Evolutionary conservation across 2,113 vertebrate genomes (phyloP).

Genomic region (Ptilonorhynchus violaceus): DNA sequence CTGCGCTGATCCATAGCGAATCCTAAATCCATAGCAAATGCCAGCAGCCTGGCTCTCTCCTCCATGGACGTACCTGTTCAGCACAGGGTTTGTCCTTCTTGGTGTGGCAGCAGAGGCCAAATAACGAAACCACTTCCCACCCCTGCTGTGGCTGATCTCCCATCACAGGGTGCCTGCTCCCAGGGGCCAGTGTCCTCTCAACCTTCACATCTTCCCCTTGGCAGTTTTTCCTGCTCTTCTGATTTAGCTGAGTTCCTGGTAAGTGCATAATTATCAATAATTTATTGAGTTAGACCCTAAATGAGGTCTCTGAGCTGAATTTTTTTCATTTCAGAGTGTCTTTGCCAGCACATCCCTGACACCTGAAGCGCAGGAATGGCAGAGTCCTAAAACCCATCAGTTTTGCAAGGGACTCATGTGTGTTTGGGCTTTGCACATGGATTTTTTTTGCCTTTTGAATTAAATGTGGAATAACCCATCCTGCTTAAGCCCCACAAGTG

Average conservation of each 20-base stretch:
- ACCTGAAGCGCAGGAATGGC: neutral
- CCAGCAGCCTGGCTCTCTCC: neutral
- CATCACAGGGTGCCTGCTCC: rapidly evolving
- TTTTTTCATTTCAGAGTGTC: neutral
- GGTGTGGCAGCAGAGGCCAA: neutral
- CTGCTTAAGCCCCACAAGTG: neutral
- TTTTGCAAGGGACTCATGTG: rapidly evolving
- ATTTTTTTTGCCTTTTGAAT: neutral
- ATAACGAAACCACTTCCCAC: rapidly evolving
- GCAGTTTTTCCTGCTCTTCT: neutral
- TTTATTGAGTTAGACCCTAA: neutral
- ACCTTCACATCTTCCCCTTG: neutral
- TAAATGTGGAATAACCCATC: neutral
- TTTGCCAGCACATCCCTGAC: neutral
- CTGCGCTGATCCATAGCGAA: rapidly evolving
- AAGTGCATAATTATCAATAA: neutral
- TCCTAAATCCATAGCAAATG: neutral
- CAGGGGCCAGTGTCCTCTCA: rapidly evolving
- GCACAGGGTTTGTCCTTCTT: neutral
- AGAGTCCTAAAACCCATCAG: neutral
- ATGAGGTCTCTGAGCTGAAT: neutral
- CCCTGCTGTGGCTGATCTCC: neutral
- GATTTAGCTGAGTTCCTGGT: neutral
- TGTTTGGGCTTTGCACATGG: neutral
- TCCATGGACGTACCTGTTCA: rapidly evolving